Evolutionary conservation across 2,113 vertebrate species (phyloP).

Genomic region (Etia nguti): DNA sequence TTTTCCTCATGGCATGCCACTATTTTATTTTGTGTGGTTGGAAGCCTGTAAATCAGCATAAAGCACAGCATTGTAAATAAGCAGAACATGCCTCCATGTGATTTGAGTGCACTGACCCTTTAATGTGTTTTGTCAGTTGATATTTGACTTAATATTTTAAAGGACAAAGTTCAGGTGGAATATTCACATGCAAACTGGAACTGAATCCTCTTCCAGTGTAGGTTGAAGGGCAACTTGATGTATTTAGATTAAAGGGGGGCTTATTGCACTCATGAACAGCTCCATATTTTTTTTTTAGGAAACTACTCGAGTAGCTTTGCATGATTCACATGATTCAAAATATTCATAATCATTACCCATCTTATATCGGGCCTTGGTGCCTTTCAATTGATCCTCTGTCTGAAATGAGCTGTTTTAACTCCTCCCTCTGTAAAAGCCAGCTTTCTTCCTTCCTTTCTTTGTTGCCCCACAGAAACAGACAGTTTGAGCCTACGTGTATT

Average conservation of each 20-base stretch:
- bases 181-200: neutral
- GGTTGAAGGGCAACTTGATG: neutral
- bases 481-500: neutral
- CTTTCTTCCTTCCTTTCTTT: neutral
- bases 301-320: neutral
- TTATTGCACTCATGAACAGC: neutral
- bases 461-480: neutral
- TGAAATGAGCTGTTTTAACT: neutral
- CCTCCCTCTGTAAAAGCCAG: neutral
- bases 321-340: neutral
- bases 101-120: conserved; percentile 19
- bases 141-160: conserved; percentile 51
- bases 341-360: neutral
- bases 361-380: neutral
- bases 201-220: conserved; percentile 10
- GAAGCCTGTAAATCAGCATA: neutral
- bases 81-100: neutral
- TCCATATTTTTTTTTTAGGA: neutral
- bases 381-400: neutral
- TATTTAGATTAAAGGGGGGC: neutral
- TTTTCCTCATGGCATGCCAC: neutral
- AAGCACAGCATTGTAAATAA: neutral
- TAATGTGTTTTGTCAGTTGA: conserved; percentile 50
- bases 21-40: neutral
- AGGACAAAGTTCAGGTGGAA: conserved; percentile 34